phyloP scores from a whole-genome alignment of 2,797 vertebrate species.

The Aquila chrysaetos region DNA sequence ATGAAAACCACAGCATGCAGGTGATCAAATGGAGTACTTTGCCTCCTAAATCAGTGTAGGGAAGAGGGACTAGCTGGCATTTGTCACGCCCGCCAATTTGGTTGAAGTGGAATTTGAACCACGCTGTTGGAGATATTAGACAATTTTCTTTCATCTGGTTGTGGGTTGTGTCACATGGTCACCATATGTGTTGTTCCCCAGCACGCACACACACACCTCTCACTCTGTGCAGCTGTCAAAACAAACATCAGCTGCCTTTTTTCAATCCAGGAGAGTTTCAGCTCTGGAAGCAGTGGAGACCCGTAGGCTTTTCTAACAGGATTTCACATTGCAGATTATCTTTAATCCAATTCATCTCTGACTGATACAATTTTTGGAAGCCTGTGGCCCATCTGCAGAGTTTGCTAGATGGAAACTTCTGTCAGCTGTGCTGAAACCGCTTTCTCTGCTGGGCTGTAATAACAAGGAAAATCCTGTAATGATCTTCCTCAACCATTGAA shows the following conservation, averaged over 20 bases:
- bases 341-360: constrained; percentile 54
- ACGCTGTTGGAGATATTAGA: constrained; percentile 62
- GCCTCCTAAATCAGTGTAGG: constrained; percentile 19
- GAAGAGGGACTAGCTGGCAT: constrained; percentile 52
- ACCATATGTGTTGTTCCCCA: constrained; percentile 55
- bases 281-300: constrained; percentile 38
- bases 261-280: constrained; percentile 31
- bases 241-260: constrained; percentile 68
- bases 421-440: constrained; percentile 11
- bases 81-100: constrained; percentile 63
- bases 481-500: constrained; percentile 31
- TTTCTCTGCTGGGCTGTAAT: constrained; percentile 40
- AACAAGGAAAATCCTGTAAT: constrained; percentile 61
- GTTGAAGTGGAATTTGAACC: constrained; percentile 63
- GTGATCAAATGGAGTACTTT: constrained; percentile 40
- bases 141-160: constrained; percentile 70
- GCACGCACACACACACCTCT: constrained; percentile 27
- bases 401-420: constrained; percentile 16
- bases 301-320: constrained; percentile 33
- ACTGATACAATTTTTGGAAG: constrained; percentile 25
- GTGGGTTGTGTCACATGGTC: constrained; percentile 63
- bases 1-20: constrained; percentile 46
- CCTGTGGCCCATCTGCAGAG: constrained; percentile 23
- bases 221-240: constrained; percentile 72
- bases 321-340: constrained; percentile 60